These are phyloP conservation scores for Penaeus japonicus DNA, from an alignment of 1,140 invertebrate species.

Conservation along the genomic window DNA sequence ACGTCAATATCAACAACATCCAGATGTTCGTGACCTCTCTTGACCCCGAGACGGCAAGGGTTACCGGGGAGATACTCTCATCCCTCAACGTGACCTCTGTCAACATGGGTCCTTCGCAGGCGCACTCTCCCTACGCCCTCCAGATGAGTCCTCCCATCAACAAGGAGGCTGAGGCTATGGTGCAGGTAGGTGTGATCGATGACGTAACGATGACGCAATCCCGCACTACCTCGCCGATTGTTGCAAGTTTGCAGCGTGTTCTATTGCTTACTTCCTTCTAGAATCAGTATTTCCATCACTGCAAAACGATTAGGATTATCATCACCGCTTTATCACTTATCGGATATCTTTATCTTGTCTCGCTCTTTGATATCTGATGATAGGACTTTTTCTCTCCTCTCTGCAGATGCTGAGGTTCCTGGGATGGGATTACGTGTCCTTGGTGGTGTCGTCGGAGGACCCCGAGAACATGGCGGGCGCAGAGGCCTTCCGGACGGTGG, in stretches of 20 bases:
- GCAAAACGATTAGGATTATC: too few relatives aligned
- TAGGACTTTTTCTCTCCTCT: not conserved
- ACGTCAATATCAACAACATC: constrained; percentile 41
- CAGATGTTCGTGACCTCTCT: constrained; percentile 53
- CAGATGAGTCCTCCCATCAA: constrained; percentile 58
- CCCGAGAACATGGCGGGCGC: constrained; percentile 60
- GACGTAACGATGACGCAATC: not conserved
- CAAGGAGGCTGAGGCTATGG: constrained; percentile 55
- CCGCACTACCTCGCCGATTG: too few relatives aligned
- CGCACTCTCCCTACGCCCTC: constrained; percentile 53
- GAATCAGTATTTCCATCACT: too few relatives aligned
- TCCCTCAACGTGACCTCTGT: constrained; percentile 59
- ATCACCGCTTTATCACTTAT: not conserved
- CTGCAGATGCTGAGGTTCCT: constrained; percentile 62
- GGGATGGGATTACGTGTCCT: constrained; percentile 64
- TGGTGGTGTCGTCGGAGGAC: constrained; percentile 62
- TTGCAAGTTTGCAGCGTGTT: too few relatives aligned
- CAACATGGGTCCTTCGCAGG: constrained; percentile 55
- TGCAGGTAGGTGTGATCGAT: constrained; percentile 47
- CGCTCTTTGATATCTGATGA: too few relatives aligned
- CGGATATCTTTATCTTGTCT: not conserved
- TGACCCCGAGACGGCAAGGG: constrained; percentile 52
- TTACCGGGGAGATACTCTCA: constrained; percentile 52
- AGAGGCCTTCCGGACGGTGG: constrained; percentile 61
- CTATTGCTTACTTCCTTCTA: too few relatives aligned